These are phyloP conservation scores for Hycleus phaleratus DNA, from an alignment of 1,140 invertebrate species.

Conservation along the genomic window DNA sequence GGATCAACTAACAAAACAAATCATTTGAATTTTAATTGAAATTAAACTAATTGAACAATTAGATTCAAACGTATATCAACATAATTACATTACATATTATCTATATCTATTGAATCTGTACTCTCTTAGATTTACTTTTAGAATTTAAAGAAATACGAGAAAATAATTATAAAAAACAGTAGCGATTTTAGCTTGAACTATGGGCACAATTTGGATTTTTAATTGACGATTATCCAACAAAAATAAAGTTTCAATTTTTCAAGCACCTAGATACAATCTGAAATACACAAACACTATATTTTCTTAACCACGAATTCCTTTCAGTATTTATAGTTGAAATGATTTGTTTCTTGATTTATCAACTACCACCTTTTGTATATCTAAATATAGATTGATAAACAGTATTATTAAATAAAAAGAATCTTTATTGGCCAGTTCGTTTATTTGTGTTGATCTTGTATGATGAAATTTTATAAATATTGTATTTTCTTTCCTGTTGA, in stretches of 20 bases:
- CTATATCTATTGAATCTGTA: conserved; percentile 29
- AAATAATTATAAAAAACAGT: conserved; percentile 6
- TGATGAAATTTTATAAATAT: background rate
- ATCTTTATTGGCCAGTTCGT: conserved; percentile 32
- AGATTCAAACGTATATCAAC: conserved; percentile 34
- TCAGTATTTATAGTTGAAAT: too few relatives aligned
- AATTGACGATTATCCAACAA: conserved; percentile 16
- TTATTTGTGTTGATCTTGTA: conserved; percentile 11
- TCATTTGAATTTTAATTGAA: conserved; percentile 35
- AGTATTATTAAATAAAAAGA: conserved; percentile 36
- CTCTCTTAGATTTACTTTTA: conserved; percentile 34
- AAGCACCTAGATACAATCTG: conserved; percentile 5
- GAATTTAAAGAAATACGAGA: conserved; percentile 10
- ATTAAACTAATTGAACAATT: conserved; percentile 34
- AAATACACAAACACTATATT: conserved; percentile 10
- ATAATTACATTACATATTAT: conserved; percentile 35
- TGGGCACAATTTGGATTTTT: conserved; percentile 40
- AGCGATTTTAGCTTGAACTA: conserved; percentile 41
- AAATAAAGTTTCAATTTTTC: background rate
- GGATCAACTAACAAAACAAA: conserved; percentile 41
- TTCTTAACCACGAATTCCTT: background rate
- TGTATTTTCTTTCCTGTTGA: background rate
- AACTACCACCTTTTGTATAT: background rate
- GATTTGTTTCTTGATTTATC: too few relatives aligned
- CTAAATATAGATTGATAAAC: conserved; percentile 24